Percentiles rank a stretch among this genome's conserved stretches.
phyloP scores from a whole-genome alignment of 1,140 invertebrate genomes.

The Procambarus clarkii region DNA sequence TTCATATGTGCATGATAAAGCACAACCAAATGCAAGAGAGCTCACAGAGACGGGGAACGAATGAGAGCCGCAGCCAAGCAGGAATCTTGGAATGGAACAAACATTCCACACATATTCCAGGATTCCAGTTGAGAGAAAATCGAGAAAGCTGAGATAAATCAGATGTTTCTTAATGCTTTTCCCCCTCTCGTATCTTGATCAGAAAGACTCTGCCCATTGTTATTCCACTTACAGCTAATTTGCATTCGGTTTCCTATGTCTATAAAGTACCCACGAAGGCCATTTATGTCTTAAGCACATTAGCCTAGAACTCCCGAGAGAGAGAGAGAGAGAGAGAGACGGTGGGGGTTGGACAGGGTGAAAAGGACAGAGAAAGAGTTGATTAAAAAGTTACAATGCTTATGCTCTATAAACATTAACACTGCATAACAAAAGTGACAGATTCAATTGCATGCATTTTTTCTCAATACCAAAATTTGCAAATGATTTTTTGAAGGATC shows the following conservation, averaged over 20 bases:
- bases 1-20: no score
- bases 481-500: no score
- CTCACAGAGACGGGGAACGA: no score
- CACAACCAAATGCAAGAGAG: no score
- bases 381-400: no score
- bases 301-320: neutral
- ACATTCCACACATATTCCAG: neutral
- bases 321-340: neutral
- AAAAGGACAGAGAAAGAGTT: no score
- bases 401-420: no score
- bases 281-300: neutral
- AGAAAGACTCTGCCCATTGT: neutral
- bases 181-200: neutral
- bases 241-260: neutral
- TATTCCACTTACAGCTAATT: slow-evolving; percentile 17
- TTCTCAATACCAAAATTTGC: no score
- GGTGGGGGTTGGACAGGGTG: no score
- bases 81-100: neutral
- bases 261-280: neutral
- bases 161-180: neutral
- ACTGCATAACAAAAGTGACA: neutral
- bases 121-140: slow-evolving; percentile 1
- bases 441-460: neutral
- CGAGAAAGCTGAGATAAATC: neutral
- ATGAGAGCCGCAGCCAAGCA: no score